Evolutionary conservation across 2,113 vertebrate genomes (phyloP), one percentile per base, ranked within the genome.

Genomic region (Poeciliopsis retropinna): DNA sequence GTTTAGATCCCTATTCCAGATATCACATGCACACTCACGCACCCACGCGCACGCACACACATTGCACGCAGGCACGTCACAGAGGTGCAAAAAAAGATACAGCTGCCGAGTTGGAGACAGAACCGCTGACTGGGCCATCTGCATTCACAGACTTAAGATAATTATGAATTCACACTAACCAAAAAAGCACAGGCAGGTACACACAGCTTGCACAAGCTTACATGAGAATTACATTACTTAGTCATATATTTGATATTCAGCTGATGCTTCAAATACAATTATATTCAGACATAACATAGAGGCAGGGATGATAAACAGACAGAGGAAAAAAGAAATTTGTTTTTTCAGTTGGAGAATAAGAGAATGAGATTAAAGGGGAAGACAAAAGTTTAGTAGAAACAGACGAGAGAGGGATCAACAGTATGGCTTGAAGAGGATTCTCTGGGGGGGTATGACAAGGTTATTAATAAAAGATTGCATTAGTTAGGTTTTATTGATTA

Each of bases 1-100:
- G 90, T 93, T 92, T 86, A 92, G 92, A 93, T 91, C 88, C 85
- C 83, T 84, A 84, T 89, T 91, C 90, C 76, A 94, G 93, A 95
- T 94, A 93, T 79, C 69, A 72, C 65, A 32, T 72, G 13, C 28
- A 31, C 67, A 62, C 44, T 51, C 70, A 67, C 73, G 29, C 73
- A 70, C 41, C 71, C 70, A 75, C 85, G 74, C 67, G 67, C 70
- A 62, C 72, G n/a, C 73, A 77, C 85, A 78, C 67, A 64, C 69
- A 31, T 70, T 67, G 76, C 79, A 65, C 78, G 81, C 72, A 69
- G 39, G 71, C 81, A 88, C 91, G 76, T 94, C 92, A 93, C 87
- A 86, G 86, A 67, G 44, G 76, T 89, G 86, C 73, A 92, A 93
- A 95, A 94, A 57, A 94, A 95, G 93, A 92, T 92, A 87, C 82